Conservation (phyloP, 2,888 invertebrate species). For the Hybos culiciformis region DNA sequence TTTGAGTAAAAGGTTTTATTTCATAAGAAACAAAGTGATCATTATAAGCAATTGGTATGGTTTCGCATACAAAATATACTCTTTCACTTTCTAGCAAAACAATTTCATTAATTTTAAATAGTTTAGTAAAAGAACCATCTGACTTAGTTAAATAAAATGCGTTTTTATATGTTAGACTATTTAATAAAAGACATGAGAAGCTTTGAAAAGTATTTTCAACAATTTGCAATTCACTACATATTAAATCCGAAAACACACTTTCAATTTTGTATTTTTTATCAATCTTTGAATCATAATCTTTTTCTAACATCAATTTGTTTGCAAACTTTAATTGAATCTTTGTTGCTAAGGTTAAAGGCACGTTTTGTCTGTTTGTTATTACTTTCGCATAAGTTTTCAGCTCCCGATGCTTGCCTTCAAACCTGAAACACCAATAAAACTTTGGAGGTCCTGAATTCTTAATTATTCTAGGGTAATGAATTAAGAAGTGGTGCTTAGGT, state of each 20-base stretch:
- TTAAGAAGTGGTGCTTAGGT: slow-evolving; percentile 4
- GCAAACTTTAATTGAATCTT: slow-evolving; percentile 5
- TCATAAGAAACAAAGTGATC: background rate
- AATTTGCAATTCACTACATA: background rate
- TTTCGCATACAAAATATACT: background rate
- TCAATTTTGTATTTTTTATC: background rate
- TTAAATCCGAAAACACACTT: background rate
- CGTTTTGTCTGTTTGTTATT: slow-evolving; percentile 3
- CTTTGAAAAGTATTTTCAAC: too few relatives aligned
- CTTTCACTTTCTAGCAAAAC: background rate
- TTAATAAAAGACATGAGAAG: too few relatives aligned
- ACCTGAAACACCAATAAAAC: slow-evolving; percentile 4
- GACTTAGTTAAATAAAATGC: too few relatives aligned
- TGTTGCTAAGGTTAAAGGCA: slow-evolving; percentile 2
- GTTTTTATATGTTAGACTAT: too few relatives aligned
- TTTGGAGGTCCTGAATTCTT: slow-evolving; percentile 1
- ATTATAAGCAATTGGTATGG: background rate
- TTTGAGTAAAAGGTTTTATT: background rate
- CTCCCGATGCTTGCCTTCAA: slow-evolving; percentile 4
- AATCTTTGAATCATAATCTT: background rate
- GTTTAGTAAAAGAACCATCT: too few relatives aligned
- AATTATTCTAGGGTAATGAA: slow-evolving; percentile 8
- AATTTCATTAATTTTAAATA: background rate
- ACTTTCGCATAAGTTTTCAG: slow-evolving; percentile 5
- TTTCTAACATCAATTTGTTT: slow-evolving; percentile 4